Evolutionary conservation across 2,888 invertebrate species (phyloP), one percentile per base, ranked within the genome.

Genomic region (Drosophila incognita): DNA sequence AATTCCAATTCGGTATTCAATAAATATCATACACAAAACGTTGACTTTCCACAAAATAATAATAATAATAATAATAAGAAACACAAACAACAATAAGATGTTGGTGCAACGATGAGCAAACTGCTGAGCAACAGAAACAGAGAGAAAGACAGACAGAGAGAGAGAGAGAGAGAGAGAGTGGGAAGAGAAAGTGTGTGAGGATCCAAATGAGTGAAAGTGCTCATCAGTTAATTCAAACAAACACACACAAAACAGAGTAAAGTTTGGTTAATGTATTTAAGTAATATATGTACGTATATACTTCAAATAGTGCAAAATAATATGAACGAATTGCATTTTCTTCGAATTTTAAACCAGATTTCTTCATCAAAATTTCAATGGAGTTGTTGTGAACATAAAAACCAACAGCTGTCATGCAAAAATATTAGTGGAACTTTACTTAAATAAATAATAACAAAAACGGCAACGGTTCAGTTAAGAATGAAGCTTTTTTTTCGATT

Each of bases 81-180:
- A 74, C 68, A 73, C 21, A 49, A 27, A 49, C 36, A 58, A 76
- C 51, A 72, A 74, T 57, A 49, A 64, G 46, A 46, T 46, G 24
- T 15, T 35, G 73, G 66, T 73, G 78, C 75, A 76, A 65, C 58
- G 63, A 76, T 79, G 79, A 69, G 35, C 21, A 54, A 65, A 62
- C 46, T 51, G 51, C 46, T 46, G 24, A 59, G 57, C 42, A 42
- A 24, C 15, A 52, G 35, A 57, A n/a, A 51, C n/a, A 57, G 38
- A 63, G 33, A 35, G 36, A 60, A 6, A 51, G 27, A 36, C 8
- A 52, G 27, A 64, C 0, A 24, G 24, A 52, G 27, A 64, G 59
- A 62, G 48, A 61, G 24, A 61, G 13, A 33, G 18, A 60, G 33
- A 51, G 13, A 18, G 27, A 59, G 51, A 35, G 27, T 46, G 46